Conservation (phyloP, 1,140 invertebrate species). For the Drosophila guanche region DNA sequence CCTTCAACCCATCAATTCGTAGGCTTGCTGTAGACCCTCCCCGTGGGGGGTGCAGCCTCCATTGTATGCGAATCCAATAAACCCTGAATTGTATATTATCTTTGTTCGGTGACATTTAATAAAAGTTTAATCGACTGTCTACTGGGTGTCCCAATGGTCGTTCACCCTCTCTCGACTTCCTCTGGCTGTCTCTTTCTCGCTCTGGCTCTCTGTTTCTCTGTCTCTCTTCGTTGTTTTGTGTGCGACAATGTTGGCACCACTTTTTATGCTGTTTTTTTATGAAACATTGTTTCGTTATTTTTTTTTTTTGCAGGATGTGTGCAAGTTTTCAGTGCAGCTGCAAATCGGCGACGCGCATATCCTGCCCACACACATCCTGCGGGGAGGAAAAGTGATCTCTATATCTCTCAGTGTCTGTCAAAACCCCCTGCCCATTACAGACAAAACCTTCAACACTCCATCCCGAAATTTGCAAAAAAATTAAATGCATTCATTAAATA, state of each 20-base stretch:
- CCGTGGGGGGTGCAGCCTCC: no score
- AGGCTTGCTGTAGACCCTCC: no score
- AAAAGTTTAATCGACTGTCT: constrained; percentile 40
- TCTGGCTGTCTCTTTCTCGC: constrained; percentile 3
- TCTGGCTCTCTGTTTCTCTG: no score
- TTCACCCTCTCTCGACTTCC: constrained; percentile 46
- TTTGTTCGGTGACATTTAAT: constrained; percentile 22
- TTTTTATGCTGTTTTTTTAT: constrained; percentile 38
- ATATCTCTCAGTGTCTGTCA: constrained; percentile 12
- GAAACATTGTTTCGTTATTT: constrained; percentile 41
- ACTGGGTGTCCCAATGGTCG: constrained; percentile 28
- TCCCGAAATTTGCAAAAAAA: constrained; percentile 15
- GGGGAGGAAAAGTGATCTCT: constrained; percentile 9
- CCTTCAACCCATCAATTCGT: no score
- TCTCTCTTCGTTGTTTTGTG: constrained; percentile 4
- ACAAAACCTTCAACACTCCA: constrained; percentile 15
- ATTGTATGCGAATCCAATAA: no score
- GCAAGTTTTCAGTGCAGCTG: constrained; percentile 64
- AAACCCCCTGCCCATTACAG: background rate
- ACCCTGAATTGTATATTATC: background rate
- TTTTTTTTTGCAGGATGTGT: constrained; percentile 53
- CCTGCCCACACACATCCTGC: constrained; percentile 47
- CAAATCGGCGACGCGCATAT: constrained; percentile 58
- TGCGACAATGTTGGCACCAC: constrained; percentile 44
- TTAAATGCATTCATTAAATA: constrained; percentile 43